A percentile compares a stretch with the other conserved stretches of the same genome.
phyloP scores from a whole-genome alignment of 2,113 vertebrate species.

The Hypanus sabinus region DNA sequence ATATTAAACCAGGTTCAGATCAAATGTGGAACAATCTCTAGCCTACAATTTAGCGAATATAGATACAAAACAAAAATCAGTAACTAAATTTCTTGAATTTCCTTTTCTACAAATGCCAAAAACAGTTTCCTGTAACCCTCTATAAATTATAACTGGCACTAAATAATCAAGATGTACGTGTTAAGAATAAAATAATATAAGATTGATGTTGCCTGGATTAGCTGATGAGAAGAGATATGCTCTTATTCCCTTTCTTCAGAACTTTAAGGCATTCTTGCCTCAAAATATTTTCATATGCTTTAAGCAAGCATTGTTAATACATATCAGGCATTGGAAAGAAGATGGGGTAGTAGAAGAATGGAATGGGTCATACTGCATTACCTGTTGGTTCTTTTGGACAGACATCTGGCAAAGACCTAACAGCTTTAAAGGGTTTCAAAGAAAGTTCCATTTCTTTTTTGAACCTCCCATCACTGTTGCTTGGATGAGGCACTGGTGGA shows the following conservation, averaged over 20 bases:
- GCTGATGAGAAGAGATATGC: background rate
- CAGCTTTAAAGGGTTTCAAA: conserved; percentile 55
- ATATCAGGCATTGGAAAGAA: background rate
- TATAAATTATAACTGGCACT: background rate
- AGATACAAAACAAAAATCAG: background rate
- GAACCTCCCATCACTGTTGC: conserved; percentile 69
- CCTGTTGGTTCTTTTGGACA: conserved; percentile 92
- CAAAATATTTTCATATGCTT: background rate
- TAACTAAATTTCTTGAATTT: background rate
- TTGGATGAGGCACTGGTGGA: conserved; percentile 74
- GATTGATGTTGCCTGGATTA: background rate
- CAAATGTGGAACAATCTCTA: background rate
- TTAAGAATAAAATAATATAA: background rate
- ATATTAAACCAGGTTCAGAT: no score
- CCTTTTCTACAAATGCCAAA: background rate
- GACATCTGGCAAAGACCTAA: conserved; percentile 84
- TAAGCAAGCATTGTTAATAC: no score
- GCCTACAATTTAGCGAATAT: background rate
- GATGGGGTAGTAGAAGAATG: background rate
- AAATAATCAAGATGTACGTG: background rate
- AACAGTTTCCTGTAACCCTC: background rate
- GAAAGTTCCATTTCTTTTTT: conserved; percentile 71
- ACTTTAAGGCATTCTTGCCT: background rate
- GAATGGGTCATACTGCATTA: conserved; percentile 42
- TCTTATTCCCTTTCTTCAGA: background rate